Base-by-base conservation (phyloP, 2,888 invertebrate species). In the Aethes cnicana region DNA sequence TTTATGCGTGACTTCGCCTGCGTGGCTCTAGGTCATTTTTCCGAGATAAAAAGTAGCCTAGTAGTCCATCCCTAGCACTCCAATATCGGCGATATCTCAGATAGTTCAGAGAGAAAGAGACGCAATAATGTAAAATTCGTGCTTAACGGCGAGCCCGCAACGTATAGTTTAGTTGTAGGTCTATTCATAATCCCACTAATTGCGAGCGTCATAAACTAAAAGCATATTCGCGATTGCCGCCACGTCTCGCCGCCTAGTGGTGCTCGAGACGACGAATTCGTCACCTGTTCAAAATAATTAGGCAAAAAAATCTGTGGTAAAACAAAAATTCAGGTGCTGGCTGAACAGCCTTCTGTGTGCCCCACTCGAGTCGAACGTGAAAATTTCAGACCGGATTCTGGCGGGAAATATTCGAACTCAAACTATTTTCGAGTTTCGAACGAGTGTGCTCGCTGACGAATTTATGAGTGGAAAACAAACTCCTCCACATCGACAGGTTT, bases 241-340 rank as follows among this genome's bases (percentile, higher is more conserved):
- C 68, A 68, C 77, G 83, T 77, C 78, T 74, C 72, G 68, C 72
- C 75, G 68, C 58, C 62, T 78, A 79, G 82, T 75, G 82, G 82
- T 80, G 68, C 88, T 88, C 73, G 81, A 87, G 86, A 85, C 85
- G 76, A 66, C 74, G 74, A 82, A 83, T 85, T 86, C 88, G 88
- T 88, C 88, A 88, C 88, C 88, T 88, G 88, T 87, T 87, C 80
- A 84, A 89, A 90, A 90, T 90, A 90, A 90, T 90, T 90, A 90
- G 90, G 86, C 88, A 90, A 90, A 90, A 89, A 89, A 88, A 83
- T 81, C 80, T 66, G 77, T 71, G 77, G 71, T 72, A 84, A 83
- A 87, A 88, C 85, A 89, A 88, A 87, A 88, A 82, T 77, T 60
- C 78, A 75, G 82, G 82, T 81, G 84, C 77, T 74, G 78, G 72